These are phyloP conservation scores for Thera obeliscata DNA, from an alignment of 2,888 invertebrate species.

Conservation along the genomic window DNA sequence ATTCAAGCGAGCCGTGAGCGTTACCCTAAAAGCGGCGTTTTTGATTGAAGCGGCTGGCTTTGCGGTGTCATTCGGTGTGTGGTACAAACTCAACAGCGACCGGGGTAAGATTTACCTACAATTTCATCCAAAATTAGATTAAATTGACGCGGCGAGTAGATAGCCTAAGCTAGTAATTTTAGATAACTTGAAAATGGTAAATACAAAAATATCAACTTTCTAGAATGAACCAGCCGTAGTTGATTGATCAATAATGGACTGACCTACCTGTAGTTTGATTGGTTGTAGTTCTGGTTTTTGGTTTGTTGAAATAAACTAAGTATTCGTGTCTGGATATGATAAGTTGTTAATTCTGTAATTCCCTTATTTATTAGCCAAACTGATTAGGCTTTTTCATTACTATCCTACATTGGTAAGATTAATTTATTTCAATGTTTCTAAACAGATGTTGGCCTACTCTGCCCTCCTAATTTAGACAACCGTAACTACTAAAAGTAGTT, in stretches of 20 bases:
- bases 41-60: slow-evolving; percentile 85
- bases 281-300: too few species aligned
- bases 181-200: not conserved
- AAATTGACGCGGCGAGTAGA: not conserved
- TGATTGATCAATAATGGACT: too few species aligned
- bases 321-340: too few species aligned
- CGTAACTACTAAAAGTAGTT: too few species aligned
- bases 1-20: slow-evolving; percentile 79
- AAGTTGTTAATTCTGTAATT: too few species aligned
- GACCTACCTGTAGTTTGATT: too few species aligned
- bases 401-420: not conserved
- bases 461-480: too few species aligned
- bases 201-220: not conserved
- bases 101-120: slow-evolving; percentile 82
- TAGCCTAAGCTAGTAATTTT: not conserved
- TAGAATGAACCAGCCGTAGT: too few species aligned
- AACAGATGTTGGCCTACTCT: not conserved
- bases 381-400: not conserved
- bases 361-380: not conserved
- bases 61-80: slow-evolving; percentile 86
- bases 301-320: too few species aligned
- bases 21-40: slow-evolving; percentile 83
- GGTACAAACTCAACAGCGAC: slow-evolving; percentile 88
- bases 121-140: slow-evolving; percentile 3
- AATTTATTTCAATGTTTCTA: not conserved